Base-by-base conservation (phyloP, 1,140 invertebrate genomes). In the Lepidurus apus region DNA sequence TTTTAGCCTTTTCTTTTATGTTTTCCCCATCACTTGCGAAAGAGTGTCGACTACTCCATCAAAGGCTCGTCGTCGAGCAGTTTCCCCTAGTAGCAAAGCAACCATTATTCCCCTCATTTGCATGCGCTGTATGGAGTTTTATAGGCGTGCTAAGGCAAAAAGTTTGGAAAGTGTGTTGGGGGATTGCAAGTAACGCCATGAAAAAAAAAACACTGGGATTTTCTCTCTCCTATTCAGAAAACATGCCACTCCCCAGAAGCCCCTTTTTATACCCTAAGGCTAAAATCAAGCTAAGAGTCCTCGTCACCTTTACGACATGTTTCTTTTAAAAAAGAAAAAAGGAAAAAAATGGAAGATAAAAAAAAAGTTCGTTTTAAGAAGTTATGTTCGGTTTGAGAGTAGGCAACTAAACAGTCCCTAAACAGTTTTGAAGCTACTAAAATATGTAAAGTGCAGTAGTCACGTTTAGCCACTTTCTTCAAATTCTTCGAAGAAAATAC, bases 1-100 rank as follows among this genome's bases (percentile, higher is more conserved):
- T 65, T 21, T 0, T 1, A 3, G 6, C n/a, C 8, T 21, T 65
- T 65, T 17, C 53, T 65, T 65, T 65, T 65, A 65, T 65, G 21
- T 65, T 65, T 65, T 21, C 21, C 53, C 53, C 17, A 21, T 21
- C 53, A 65, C 53, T 65, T n/a, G 13, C 53, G 53, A 65, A 65
- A 65, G 53, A 65, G 53, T 65, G 53, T 65, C 21, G 53, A 65
- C 53, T 65, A 65, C 53, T 65, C 53, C 53, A 65, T 65, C 53
- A 65, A 65, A 65, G 5, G 21, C 17, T 17, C 21, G 53, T 65
- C 13, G 53, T 13, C 8, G 17, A 13, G 53, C 17, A 65, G 7
- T 65, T 65, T 17, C 7, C 53, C 8, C 53, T 17, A 13, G 17
- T 17, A 13, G 17, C 53, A 34, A 34, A 4, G 13, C 21, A 65